phyloP scores from a whole-genome alignment of 2,113 vertebrate genomes.

The Cyprinus carpio region DNA sequence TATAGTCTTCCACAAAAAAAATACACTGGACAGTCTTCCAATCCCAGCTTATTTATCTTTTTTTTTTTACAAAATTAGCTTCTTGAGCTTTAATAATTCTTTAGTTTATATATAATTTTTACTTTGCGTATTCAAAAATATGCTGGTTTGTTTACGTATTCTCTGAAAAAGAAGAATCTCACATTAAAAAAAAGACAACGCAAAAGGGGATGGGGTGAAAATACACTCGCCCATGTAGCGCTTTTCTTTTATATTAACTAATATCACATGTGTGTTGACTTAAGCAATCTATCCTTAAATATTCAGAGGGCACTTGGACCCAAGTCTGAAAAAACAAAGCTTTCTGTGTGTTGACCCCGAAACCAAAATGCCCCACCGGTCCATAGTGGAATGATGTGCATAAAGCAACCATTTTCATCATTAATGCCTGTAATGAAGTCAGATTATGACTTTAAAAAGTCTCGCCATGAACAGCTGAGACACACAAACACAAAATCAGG shows the following conservation, averaged over 20 bases:
- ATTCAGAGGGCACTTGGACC: slow-evolving; percentile 27
- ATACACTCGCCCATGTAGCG: slow-evolving; percentile 43
- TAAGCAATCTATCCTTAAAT: slow-evolving; percentile 69
- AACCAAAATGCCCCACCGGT: background rate
- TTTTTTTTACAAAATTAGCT: slow-evolving; percentile 70
- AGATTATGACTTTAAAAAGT: background rate
- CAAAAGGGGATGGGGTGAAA: slow-evolving; percentile 54
- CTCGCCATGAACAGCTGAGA: background rate
- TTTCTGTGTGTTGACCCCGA: slow-evolving; percentile 8
- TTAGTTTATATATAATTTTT: slow-evolving; percentile 68
- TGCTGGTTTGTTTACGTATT: slow-evolving; percentile 76
- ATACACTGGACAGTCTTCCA: slow-evolving; percentile 62
- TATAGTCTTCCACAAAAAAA: slow-evolving; percentile 61
- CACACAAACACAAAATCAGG: background rate
- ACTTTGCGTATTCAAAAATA: slow-evolving; percentile 79
- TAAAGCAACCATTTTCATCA: background rate
- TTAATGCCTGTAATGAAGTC: background rate
- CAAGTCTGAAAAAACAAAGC: slow-evolving; percentile 7
- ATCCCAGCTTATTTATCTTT: slow-evolving; percentile 61
- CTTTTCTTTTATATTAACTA: slow-evolving; percentile 62
- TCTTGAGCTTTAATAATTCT: slow-evolving; percentile 64
- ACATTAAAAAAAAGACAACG: slow-evolving; percentile 68
- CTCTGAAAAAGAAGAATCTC: slow-evolving; percentile 63
- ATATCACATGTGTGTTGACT: slow-evolving; percentile 56
- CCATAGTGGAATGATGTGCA: background rate